These are phyloP conservation scores for Atopsyche davidsoni DNA, from an alignment of 1,140 invertebrate species.

Conservation along the genomic window DNA sequence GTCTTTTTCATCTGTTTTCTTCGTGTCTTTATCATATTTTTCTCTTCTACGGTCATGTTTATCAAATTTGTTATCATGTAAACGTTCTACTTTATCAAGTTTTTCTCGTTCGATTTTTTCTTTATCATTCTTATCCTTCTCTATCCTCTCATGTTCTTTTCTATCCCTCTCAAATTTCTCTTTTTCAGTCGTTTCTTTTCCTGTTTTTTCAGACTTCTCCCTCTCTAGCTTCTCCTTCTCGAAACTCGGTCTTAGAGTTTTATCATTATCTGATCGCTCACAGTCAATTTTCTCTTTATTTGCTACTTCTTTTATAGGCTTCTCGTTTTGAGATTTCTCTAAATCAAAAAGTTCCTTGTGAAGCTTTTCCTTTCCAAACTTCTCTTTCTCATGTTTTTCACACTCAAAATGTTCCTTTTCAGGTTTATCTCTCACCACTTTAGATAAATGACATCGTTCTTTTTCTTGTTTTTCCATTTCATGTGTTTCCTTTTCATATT, in stretches of 20 bases:
- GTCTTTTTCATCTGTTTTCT: constrained; percentile 25
- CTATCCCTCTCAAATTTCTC: constrained; percentile 34
- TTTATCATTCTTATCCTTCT: constrained; percentile 25
- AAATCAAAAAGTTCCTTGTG: constrained; percentile 45
- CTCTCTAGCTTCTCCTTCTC: constrained; percentile 34
- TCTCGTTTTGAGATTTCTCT: constrained; percentile 32
- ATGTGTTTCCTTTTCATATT: constrained; percentile 28
- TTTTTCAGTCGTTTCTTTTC: constrained; percentile 38
- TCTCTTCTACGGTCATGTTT: constrained; percentile 27
- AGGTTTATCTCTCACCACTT: too few species aligned
- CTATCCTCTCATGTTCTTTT: constrained; percentile 32
- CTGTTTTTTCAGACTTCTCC: constrained; percentile 32
- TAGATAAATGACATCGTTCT: too few species aligned
- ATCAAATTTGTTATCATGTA: constrained; percentile 29
- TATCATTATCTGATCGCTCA: constrained; percentile 34
- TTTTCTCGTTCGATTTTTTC: constrained; percentile 42
- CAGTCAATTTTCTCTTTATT: constrained; percentile 25
- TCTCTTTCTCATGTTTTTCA: constrained; percentile 41
- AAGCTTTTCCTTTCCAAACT: constrained; percentile 44
- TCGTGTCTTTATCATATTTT: constrained; percentile 21
- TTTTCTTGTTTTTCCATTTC: constrained; percentile 28
- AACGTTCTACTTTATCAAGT: constrained; percentile 43
- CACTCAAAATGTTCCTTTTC: constrained; percentile 38
- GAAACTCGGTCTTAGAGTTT: constrained; percentile 34
- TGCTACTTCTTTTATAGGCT: constrained; percentile 22